Base-by-base conservation (phyloP, 2,888 invertebrate species). In the Spilosoma lubricipeda region DNA sequence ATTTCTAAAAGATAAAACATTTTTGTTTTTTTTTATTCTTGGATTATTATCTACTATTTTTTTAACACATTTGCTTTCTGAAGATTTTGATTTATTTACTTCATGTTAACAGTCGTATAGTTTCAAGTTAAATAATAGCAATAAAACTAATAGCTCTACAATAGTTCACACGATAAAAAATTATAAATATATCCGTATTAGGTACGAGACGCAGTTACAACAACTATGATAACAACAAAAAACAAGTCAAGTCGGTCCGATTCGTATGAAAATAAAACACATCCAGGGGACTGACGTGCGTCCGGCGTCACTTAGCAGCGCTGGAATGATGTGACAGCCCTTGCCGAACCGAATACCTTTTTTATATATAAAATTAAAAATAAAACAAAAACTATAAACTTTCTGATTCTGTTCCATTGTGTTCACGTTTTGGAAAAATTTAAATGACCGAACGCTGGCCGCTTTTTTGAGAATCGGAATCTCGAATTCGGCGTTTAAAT, bases 241-340 rank as follows among this genome's bases (percentile, higher is more conserved):
- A 95, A 94, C 90, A 89, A 90, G 90, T 88, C 91, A 88, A 93
- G 92, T 89, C 91, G 87, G 92, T 92, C 90, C 88, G 92, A 93
- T 92, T 94, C 93, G 91, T 93, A 93, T 93, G 93, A 93, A 95
- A 95, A 95, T 95, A 95, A 95, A 95, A 94, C 92, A 92, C 91
- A 92, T 92, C 90, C 91, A 87, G 88, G 86, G 89, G 91, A 93
- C 89, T 95, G 95, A 95, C 95, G 95, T 94, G 95, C 95, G 95
- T 95, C 95, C 94, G 94, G 95, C 95, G 95, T 95, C 95, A 95
- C 95, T 95, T 95, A 95, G 94, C 93, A 94, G 95, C 95, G 95
- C 93, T 91, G 94, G 95, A 94, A 93, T 95, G 95, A 95, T 95
- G 95, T 95, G 95, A 95, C 95, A 94, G 95, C 91, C 92, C 91